Percentiles rank a stretch among this genome's conserved stretches.
Evolutionary conservation across 2,888 invertebrate species (phyloP).

Genomic region (Trachelus tabidus): DNA sequence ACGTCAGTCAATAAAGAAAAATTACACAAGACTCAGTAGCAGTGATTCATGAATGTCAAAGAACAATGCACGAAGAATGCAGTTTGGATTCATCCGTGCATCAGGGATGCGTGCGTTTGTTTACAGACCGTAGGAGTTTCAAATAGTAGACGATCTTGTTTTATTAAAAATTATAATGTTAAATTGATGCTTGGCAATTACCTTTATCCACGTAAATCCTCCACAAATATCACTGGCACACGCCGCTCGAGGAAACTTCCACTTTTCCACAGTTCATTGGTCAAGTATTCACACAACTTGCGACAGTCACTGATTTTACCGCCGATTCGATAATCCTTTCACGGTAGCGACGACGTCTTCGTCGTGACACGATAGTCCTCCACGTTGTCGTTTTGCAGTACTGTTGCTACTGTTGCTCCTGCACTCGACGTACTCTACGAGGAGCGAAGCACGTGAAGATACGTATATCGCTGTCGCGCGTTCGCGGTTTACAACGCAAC

Average conservation of each 20-base stretch:
- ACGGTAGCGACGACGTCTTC: not conserved
- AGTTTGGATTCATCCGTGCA: not conserved
- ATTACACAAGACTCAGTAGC: not conserved
- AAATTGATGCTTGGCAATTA: slow-evolving; percentile 1
- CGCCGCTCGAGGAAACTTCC: slow-evolving; percentile 25
- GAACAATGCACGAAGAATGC: not conserved
- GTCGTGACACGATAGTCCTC: not conserved
- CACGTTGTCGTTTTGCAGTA: not conserved
- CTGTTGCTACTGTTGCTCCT: not conserved
- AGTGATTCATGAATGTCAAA: not conserved
- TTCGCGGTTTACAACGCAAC: not conserved
- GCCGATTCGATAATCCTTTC: not conserved
- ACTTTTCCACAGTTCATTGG: slow-evolving; percentile 41
- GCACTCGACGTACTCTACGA: not conserved
- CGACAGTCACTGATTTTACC: not conserved
- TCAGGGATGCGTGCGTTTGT: not conserved
- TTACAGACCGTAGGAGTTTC: not conserved
- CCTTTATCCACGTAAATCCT: slow-evolving; percentile 18
- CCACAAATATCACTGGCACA: slow-evolving; percentile 18
- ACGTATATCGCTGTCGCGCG: not conserved
- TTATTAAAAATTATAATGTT: not conserved
- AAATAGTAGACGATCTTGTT: not conserved
- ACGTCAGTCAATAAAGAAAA: not conserved
- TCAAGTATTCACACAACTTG: slow-evolving; percentile 19
- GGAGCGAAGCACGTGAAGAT: not conserved